Evolutionary conservation across 2,113 vertebrate species (phyloP), one percentile per base, ranked within the genome.

Genomic region (Barbus barbus): DNA sequence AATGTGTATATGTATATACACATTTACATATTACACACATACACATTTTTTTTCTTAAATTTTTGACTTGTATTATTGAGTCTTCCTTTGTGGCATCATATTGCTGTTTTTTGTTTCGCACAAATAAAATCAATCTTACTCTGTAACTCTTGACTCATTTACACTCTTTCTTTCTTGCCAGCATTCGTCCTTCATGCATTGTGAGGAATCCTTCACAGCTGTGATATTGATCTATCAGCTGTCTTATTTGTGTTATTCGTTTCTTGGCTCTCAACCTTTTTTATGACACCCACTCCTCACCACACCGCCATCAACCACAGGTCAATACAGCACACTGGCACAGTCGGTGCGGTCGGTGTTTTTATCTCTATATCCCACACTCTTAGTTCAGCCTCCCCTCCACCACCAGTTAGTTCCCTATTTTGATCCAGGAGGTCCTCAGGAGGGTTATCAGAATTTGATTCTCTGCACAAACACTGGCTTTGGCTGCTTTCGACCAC

Each of bases 311-410:
- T 58, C 44, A 48, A 72, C 56, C 41, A 28, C 78, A 53, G 56
- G 69, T 85, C 78, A 85, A 81, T 85, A 81, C 60, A 71, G 41
- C 67, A 60, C 78, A 60, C 31, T 36, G 69, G 51, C 53, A 58
- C 38, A 14, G 81, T 61, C 5, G 38, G 28, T 83, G 36, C 33
- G 4, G 33, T 31, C 28, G 14, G 38, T 28, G 26, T 81, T 81
- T 16, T 83, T 77, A 83, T 83, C 60, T 76, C 46, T 65, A 77
- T 77, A 77, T 77, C 82, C 71, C 58, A 33, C 56, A 41, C 44
- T 51, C 44, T 83, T 67, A 77, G 41, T 67, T 48, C 41, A 20
- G 28, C 60, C 36, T 61, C n/a, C 38, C 28, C 44, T 76, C 14
- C 58, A 51, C 72, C 72, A 24, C 22, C 41, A 26, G 72, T n/a